Base-by-base conservation (phyloP, 2,797 vertebrate species). In the Selene dorsalis region DNA sequence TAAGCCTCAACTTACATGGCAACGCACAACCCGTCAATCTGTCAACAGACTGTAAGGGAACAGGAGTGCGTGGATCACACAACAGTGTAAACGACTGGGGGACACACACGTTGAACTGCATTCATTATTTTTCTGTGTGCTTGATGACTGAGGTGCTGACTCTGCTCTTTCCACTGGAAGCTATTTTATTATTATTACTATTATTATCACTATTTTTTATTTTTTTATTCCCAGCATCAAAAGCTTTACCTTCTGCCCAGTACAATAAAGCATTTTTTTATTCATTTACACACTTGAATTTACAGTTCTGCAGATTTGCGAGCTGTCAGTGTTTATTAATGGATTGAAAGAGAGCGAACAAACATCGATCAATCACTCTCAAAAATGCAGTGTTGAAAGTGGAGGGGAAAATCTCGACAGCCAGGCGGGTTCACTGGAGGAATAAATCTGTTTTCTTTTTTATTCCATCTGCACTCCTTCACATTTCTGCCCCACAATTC, bases 331-430 rank as follows among this genome's bases (percentile, higher is more conserved):
- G 58, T 79, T 80, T 83, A 83, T 80, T 73, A 65, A 86, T 75
- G 64, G 60, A 58, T 79, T 80, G 52, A 65, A 69, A 82, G 47
- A 79, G 74, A 66, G 73, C 41, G 70, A 85, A 71, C 59, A 69
- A 89, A 80, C 72, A 61, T 16, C n/a, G 57, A 88, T 84, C 80
- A 79, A 82, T 84, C 71, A 77, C 26, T 74, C 68, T 57, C 12
- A 60, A 67, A 83, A 77, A 77, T 4, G 8, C 41, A 64, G 14
- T 17, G n/a, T 39, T 52, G n/a, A 64, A 13, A 8, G 50, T n/a
- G n/a, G n/a, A n/a, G n/a, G 2, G 6, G 18, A 48, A 48, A 48
- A 48, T 20, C 18, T 7, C 2, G 39, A 74, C 56, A 39, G 28
- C 39, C 32, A 11, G 45, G 26, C 4, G 8, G 20, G 16, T 35